Evolutionary conservation across 2,113 vertebrate genomes (phyloP), one percentile per base, ranked within the genome.

Genomic region (Microtus pennsylvanicus): DNA sequence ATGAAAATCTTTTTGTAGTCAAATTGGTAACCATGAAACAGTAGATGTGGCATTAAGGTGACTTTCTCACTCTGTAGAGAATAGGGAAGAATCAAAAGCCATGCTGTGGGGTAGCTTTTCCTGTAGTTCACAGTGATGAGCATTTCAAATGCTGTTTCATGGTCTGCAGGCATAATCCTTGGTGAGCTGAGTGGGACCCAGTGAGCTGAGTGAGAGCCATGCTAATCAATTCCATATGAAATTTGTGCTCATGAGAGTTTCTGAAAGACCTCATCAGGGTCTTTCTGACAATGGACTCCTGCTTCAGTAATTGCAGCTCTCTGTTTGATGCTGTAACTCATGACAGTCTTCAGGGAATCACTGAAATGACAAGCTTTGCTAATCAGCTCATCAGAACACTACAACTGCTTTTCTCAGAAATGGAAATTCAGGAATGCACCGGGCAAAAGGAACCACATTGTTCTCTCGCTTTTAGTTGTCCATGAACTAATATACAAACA

Each of bases 221-320:
- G 38, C 21, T 93, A 86, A 87, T 80, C 63, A 92, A 55, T 87
- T 92, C 2, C 17, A 77, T 70, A 93, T 90, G 55, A 97, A 96
- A 94, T 91, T 22, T 94, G 69, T 96, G 67, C 45, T 12, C 61
- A 26, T 77, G 61, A 95, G 61, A 96, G 61, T 74, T 94, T 81
- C n/a, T 88, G 38, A 89, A 97, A 89, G 35, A 72, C 95, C 30
- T 87, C 85, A 76, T 83, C 65, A 69, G 50, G 7, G 96, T 92
- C 42, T 67, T 70, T 76, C 78, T 78, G 72, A 96, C 67, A 94
- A 28, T 77, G 38, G 24, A 80, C 5, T 90, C 94, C 61, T 95
- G 58, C 87, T 94, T 89, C 93, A 94, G 87, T 97, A 94, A 88
- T 86, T 87, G 94, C 86, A 86, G 76, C 92, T 10, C 89, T 28